Base-by-base conservation (phyloP, 1,140 invertebrate species). In the Drosophila erecta region DNA sequence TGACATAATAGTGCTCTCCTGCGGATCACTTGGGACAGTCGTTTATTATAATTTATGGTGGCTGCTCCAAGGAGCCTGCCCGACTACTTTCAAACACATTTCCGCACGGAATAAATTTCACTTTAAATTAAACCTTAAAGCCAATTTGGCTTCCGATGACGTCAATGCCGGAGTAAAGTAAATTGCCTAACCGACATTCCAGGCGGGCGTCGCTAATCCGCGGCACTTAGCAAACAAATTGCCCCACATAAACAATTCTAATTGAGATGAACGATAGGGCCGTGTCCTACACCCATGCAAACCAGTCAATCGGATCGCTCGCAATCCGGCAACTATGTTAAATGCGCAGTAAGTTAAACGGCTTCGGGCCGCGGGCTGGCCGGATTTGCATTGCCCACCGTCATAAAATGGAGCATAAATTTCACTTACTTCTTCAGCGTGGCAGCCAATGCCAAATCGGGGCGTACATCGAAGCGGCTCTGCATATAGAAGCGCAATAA, bases 401-500 rank as follows among this genome's bases (percentile, higher is more conserved):
- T 73, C 75, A 86, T 87, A 72, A 85, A 86, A 70, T 59, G 59
- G 37, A 72, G 78, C 41, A 93, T 94, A 92, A 89, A 89, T 89
- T 90, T 90, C 75, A 92, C 90, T 92, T 95, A 96, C 93, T 96
- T 95, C 79, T 95, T 94, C 53, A 96, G 92, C 53, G 96, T 95
- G 60, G 94, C 94, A 41, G 94, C 94, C 59, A 95, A 90, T 57
- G 94, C 95, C 43, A 94, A 91, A 53, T 95, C 93, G 57, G 95
- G 94, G 56, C 93, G 93, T 35, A 93, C 93, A 84, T 95, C 94
- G 79, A 94, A 96, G 43, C 94, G 93, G 17, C 94, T 93, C 89
- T 95, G 94, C 49, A 95, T 94, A 87, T 96, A 96, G 56, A 97
- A 96, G 55, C 94, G 94, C 41, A 98, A 94, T 64, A 97, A 95